Conservation (phyloP, 1,140 invertebrate species). For the Leptopilina boulardi region DNA sequence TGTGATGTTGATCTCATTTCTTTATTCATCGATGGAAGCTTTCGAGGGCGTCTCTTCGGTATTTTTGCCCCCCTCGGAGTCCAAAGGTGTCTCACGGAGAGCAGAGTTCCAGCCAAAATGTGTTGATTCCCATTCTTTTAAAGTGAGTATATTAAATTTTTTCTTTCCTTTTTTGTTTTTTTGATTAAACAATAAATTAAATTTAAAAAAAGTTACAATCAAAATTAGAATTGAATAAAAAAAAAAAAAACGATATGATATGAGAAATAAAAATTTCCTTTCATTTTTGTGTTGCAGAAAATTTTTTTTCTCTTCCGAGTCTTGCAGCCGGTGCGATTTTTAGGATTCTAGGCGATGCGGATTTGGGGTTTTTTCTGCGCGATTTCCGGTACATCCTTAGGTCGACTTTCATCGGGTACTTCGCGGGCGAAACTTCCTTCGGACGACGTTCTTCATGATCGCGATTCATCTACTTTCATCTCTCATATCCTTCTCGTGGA, state of each 20-base stretch:
- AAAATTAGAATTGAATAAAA: too few relatives aligned
- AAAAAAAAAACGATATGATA: too few relatives aligned
- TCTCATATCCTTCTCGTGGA: background rate
- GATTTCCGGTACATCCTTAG: slow-evolving; percentile 5
- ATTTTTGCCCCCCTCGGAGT: background rate
- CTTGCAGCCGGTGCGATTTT: background rate
- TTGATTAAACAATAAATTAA: too few relatives aligned
- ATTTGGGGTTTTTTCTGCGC: background rate
- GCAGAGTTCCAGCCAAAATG: slow-evolving; percentile 56
- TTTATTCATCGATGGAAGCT: background rate
- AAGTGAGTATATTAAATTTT: slow-evolving; percentile 43
- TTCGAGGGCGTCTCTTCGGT: background rate
- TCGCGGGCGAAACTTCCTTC: background rate
- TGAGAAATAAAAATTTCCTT: background rate
- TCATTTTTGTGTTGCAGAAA: slow-evolving; percentile 11
- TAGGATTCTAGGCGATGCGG: background rate
- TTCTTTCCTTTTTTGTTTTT: slow-evolving; percentile 38
- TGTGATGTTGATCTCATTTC: background rate
- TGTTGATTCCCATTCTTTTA: slow-evolving; percentile 43
- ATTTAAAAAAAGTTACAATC: too few relatives aligned
- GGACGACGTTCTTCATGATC: background rate
- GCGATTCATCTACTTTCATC: slow-evolving; percentile 13
- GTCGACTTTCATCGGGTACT: background rate
- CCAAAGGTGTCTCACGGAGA: background rate
- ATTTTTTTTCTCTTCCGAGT: slow-evolving; percentile 3